Evolutionary conservation across 2,888 invertebrate species (phyloP), one percentile per base, ranked within the genome.

Genomic region (Arctia plantaginis): DNA sequence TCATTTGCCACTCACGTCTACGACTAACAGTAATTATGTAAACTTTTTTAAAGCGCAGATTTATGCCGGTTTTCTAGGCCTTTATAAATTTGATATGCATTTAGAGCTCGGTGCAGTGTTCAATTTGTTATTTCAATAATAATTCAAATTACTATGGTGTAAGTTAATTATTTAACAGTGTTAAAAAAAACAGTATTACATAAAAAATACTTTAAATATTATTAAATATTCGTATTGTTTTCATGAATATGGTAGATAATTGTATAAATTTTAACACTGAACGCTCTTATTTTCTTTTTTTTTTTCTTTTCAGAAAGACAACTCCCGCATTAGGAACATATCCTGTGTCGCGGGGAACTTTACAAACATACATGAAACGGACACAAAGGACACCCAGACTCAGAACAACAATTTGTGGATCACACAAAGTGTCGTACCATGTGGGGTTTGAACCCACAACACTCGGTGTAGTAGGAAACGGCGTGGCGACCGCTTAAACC

Each of bases 31-130:
- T 55, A 12, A 55, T 55, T 55, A 55, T 55, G 51, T 55, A 55
- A 55, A 55, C 51, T 55, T 55, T n/a, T 55, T 55, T 55, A 55
- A 55, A 55, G n/a, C 51, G 51, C 51, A 55, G 51, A 35, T 66
- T 35, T 35, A 66, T 66, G 51, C 51, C 10, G 12, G 12, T 55
- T n/a, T 55, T 55, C 51, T 55, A 55, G 51, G 51, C 51, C 51
- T 55, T 23, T 20, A 23, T 55, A 12, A 55, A 12, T 55, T 55
- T 55, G n/a, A 55, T 55, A 55, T 55, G n/a, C 51, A 55, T 55
- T 55, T 55, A 3, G 51, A 55, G 12, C 51, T 55, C 51, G n/a
- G 51, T n/a, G 51, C 51, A n/a, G n/a, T 55, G 7, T 55, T n/a
- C 51, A 23, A 55, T 55, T 55, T n/a, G 51, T 55, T 55, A 55